Evolutionary conservation across 2,113 vertebrate genomes (phyloP).

Genomic region (Chlamydotis undulata): DNA sequence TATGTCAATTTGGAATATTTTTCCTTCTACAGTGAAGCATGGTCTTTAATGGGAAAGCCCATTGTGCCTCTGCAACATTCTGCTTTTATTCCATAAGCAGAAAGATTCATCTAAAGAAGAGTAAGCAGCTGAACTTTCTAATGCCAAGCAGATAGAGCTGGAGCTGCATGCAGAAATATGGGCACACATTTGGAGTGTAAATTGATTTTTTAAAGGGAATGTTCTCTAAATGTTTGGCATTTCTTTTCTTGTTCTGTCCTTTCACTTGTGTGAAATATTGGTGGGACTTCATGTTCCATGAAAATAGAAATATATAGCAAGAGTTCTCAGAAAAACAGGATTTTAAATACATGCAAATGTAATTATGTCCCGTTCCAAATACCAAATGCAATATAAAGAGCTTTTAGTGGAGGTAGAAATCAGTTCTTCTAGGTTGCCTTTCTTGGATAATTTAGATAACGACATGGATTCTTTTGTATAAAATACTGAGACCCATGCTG

Average conservation of each 20-base stretch:
- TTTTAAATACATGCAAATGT: background rate
- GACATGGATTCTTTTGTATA: background rate
- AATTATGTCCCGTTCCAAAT: background rate
- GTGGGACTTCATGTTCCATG: background rate
- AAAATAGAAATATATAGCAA: conserved; percentile 21
- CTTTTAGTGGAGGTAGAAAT: background rate
- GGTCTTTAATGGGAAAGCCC: background rate
- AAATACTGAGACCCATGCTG: background rate
- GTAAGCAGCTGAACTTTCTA: background rate
- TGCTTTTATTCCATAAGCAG: background rate
- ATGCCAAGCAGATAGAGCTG: background rate
- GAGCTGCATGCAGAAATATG: background rate
- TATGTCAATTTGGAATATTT: background rate
- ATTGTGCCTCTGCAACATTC: background rate
- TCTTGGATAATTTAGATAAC: background rate
- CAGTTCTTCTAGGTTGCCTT: background rate
- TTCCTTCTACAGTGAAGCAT: rapidly evolving
- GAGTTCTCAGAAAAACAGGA: background rate
- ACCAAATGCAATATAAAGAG: background rate
- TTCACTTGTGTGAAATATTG: background rate
- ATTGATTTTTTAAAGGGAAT: background rate
- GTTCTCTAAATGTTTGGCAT: background rate
- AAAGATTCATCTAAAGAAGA: background rate
- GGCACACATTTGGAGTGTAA: background rate
- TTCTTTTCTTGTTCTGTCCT: conserved; percentile 16